phyloP scores from a whole-genome alignment of 2,113 vertebrate genomes.

The Gymnarchus niloticus region DNA sequence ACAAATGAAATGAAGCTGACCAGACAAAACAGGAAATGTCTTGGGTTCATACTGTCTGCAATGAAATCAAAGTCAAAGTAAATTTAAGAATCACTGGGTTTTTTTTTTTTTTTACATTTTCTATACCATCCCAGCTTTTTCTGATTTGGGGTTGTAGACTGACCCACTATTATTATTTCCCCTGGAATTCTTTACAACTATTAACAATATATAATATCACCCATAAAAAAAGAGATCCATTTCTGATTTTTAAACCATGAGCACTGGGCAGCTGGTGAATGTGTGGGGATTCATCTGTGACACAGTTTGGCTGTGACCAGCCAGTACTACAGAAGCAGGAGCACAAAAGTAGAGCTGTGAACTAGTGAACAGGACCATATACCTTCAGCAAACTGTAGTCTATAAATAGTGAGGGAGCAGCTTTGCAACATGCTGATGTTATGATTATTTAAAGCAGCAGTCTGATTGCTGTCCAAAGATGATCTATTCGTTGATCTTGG shows the following conservation, averaged over 20 bases:
- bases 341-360: background rate
- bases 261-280: background rate
- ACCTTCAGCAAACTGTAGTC: background rate
- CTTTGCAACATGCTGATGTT: slow-evolving; percentile 38
- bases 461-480: slow-evolving; percentile 27
- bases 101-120: too few relatives aligned
- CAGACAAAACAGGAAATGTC: too few relatives aligned
- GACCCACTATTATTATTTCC: too few relatives aligned
- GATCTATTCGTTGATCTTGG: slow-evolving; percentile 39
- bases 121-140: too few relatives aligned
- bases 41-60: too few relatives aligned
- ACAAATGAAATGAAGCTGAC: too few relatives aligned
- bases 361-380: background rate
- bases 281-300: background rate
- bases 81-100: too few relatives aligned
- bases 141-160: too few relatives aligned
- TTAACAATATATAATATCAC: too few relatives aligned
- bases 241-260: background rate
- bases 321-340: slow-evolving; percentile 13
- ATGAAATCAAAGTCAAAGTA: too few relatives aligned
- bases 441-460: slow-evolving; percentile 41
- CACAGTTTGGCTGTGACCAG: background rate
- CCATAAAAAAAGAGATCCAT: background rate
- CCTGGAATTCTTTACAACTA: too few relatives aligned
- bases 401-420: slow-evolving; percentile 23